Evolutionary conservation across 2,888 invertebrate species (phyloP).

Genomic region (Ditula angustiorana): DNA sequence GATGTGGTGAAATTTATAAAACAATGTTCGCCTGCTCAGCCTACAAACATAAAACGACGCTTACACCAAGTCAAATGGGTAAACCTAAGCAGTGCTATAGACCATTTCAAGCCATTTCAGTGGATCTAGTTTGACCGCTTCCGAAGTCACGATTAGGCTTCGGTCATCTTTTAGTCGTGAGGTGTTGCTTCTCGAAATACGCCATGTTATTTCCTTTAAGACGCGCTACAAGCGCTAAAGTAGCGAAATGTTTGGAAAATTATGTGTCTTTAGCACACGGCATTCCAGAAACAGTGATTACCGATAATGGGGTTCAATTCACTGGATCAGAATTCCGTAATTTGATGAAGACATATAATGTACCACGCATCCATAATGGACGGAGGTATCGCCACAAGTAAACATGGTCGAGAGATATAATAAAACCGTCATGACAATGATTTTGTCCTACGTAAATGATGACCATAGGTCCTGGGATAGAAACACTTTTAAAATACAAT

Average conservation of each 20-base stretch:
- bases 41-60: background rate
- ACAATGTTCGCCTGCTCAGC: background rate
- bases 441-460: background rate
- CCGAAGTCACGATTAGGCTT: background rate
- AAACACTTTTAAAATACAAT: background rate
- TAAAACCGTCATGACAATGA: background rate
- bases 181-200: conserved; percentile 35
- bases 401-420: background rate
- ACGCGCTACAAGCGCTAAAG: conserved; percentile 17
- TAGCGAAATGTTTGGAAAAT: conserved; percentile 36
- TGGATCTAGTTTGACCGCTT: background rate
- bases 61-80: background rate
- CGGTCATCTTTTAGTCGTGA: conserved; percentile 23
- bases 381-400: background rate
- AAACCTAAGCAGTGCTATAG: conserved; percentile 2
- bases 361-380: background rate
- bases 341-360: background rate
- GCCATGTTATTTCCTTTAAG: conserved; percentile 28
- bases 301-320: conserved; percentile 38
- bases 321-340: conserved; percentile 18
- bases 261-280: conserved; percentile 38
- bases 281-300: conserved; percentile 37
- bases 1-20: background rate
- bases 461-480: background rate
- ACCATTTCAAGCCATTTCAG: background rate